phyloP scores from a whole-genome alignment of 1,140 invertebrate genomes.

The Drosophila murphyi region DNA sequence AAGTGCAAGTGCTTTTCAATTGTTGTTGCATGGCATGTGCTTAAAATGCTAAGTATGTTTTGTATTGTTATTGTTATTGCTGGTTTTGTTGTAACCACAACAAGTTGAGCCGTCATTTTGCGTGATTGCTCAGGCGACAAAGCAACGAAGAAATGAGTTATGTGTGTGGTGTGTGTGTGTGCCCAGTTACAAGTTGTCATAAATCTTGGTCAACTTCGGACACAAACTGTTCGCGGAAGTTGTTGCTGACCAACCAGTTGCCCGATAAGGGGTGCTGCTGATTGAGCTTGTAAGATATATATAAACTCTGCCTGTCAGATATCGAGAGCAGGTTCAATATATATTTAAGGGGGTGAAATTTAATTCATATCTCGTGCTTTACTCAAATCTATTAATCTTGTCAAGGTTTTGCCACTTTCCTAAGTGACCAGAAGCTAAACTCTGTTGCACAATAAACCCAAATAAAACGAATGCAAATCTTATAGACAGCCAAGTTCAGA shows the following conservation, averaged over 20 bases:
- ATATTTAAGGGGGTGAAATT: background rate
- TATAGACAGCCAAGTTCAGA: too few relatives aligned
- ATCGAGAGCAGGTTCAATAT: background rate
- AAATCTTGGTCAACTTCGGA: slow-evolving; percentile 57
- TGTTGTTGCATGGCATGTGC: slow-evolving; percentile 43
- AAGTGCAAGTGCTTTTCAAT: slow-evolving; percentile 24
- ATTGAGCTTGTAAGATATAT: slow-evolving; percentile 15
- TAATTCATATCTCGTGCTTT: background rate
- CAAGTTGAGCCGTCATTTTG: slow-evolving; percentile 47
- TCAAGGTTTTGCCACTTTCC: background rate
- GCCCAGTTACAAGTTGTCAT: slow-evolving; percentile 36
- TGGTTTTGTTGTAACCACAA: slow-evolving; percentile 32
- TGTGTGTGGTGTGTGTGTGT: slow-evolving; percentile 16
- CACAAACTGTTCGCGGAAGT: slow-evolving; percentile 62
- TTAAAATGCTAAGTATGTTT: slow-evolving; percentile 68
- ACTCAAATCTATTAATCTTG: too few relatives aligned
- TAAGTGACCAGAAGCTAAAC: too few relatives aligned
- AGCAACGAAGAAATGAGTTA: slow-evolving; percentile 53
- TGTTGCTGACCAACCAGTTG: slow-evolving; percentile 35
- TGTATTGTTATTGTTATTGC: slow-evolving; percentile 13
- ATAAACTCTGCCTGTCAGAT: background rate
- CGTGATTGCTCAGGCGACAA: slow-evolving; percentile 35
- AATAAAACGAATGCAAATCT: too few relatives aligned
- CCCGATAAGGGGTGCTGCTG: slow-evolving; percentile 27
- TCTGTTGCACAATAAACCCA: too few relatives aligned